Evolutionary conservation across 1,140 invertebrate species (phyloP).

Genomic region (Monochamus saltuarius): DNA sequence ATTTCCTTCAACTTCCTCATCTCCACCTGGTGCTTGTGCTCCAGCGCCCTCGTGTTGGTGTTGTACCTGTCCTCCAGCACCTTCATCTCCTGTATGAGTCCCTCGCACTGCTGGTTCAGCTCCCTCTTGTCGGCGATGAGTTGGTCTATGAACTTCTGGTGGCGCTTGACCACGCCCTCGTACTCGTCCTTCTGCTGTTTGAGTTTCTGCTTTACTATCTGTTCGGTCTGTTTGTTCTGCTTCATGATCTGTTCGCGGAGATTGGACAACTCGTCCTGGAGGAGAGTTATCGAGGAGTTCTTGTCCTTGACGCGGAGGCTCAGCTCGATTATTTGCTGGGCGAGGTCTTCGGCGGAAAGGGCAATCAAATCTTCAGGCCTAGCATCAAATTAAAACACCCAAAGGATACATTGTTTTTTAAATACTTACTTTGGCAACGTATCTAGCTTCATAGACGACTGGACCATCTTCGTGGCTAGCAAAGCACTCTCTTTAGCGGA

Average conservation of each 20-base stretch:
- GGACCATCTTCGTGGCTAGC: constrained; percentile 29
- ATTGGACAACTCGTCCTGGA: constrained; percentile 44
- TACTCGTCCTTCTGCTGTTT: constrained; percentile 66
- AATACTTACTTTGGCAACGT: constrained; percentile 41
- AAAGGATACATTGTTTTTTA: no score
- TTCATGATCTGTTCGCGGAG: constrained; percentile 41
- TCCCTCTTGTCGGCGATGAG: constrained; percentile 66
- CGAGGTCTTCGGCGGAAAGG: constrained; percentile 37
- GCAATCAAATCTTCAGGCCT: constrained; percentile 43
- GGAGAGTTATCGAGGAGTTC: constrained; percentile 39
- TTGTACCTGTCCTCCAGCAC: constrained; percentile 55
- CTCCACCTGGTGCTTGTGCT: constrained; percentile 66
- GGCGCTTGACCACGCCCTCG: constrained; percentile 61
- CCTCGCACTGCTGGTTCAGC: constrained; percentile 66
- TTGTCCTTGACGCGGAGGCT: constrained; percentile 47
- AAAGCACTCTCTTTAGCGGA: constrained; percentile 36
- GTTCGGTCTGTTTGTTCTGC: constrained; percentile 40
- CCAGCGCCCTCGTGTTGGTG: constrained; percentile 57
- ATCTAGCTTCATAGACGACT: constrained; percentile 37
- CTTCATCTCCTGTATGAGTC: constrained; percentile 60
- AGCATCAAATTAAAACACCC: constrained; percentile 11
- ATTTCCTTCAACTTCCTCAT: constrained; percentile 64
- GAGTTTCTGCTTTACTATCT: constrained; percentile 47
- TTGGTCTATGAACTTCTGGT: constrained; percentile 72
- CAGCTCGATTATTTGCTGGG: constrained; percentile 41